Conservation (phyloP, 2,113 vertebrate genomes). For the Vireo altiloquus region DNA sequence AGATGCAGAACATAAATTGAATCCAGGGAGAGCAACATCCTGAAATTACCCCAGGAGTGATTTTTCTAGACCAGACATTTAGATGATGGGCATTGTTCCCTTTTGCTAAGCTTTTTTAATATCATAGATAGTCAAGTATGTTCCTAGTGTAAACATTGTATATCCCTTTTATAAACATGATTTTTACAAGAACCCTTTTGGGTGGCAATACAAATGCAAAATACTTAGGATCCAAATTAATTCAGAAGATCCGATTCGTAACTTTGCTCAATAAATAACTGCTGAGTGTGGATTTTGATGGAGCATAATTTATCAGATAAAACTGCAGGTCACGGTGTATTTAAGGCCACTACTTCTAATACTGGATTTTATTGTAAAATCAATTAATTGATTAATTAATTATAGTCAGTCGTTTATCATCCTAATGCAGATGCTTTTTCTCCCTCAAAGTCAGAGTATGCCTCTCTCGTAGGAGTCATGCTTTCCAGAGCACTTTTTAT, state of each 20-base stretch:
- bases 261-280: slow-evolving; percentile 42
- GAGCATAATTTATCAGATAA: slow-evolving; percentile 53
- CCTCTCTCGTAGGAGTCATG: neutral
- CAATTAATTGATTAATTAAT: slow-evolving; percentile 69
- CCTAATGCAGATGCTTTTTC: slow-evolving; percentile 7
- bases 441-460: neutral
- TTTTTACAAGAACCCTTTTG: slow-evolving; percentile 25
- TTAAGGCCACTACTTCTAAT: slow-evolving; percentile 35
- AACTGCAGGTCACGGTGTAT: slow-evolving; percentile 22
- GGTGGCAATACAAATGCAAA: slow-evolving; percentile 36
- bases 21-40: slow-evolving; percentile 1
- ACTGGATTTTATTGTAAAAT: slow-evolving; percentile 40
- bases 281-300: slow-evolving; percentile 38
- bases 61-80: slow-evolving; percentile 15
- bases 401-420: slow-evolving; percentile 49
- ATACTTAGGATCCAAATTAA: slow-evolving; percentile 55
- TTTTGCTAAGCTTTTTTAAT: slow-evolving; percentile 34
- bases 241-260: slow-evolving; percentile 37
- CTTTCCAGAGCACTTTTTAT: neutral
- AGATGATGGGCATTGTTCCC: slow-evolving; percentile 17
- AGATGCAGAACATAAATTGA: slow-evolving; percentile 53
- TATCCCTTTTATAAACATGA: slow-evolving; percentile 24
- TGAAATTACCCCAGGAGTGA: slow-evolving; percentile 44
- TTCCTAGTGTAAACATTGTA: slow-evolving; percentile 30
- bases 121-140: slow-evolving; percentile 16